These are phyloP conservation scores for Bimastos eiseni DNA, from an alignment of 2,888 invertebrate species.

Conservation along the genomic window DNA sequence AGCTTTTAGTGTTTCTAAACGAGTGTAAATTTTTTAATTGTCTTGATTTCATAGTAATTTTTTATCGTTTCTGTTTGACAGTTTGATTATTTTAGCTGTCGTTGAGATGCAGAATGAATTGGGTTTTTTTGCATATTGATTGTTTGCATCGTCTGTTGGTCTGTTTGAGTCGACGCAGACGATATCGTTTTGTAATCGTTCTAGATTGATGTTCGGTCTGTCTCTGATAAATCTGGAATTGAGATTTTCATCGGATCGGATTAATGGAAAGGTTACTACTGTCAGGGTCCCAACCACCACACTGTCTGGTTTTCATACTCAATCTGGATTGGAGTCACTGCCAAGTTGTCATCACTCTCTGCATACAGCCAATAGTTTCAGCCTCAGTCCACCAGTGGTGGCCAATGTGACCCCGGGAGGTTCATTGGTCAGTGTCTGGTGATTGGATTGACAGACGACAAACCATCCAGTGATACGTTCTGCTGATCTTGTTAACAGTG, in stretches of 20 bases:
- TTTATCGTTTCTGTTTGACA: conserved; percentile 1
- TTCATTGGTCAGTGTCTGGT: background rate
- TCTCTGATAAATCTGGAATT: background rate
- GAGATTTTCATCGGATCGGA: background rate
- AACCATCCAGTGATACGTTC: background rate
- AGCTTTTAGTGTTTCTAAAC: background rate
- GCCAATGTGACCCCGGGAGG: too few species aligned
- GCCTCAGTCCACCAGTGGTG: too few species aligned
- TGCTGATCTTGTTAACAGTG: background rate
- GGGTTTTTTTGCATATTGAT: background rate
- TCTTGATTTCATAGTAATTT: background rate
- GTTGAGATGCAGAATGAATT: background rate
- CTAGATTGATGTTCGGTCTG: background rate
- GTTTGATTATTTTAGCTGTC: background rate
- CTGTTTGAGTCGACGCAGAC: background rate
- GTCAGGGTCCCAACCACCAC: background rate
- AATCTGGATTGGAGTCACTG: background rate
- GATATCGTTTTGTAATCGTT: background rate
- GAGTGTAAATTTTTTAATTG: background rate
- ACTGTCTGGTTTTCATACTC: background rate
- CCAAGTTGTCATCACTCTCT: background rate
- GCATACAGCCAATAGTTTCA: background rate
- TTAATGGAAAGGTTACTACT: background rate
- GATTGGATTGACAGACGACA: too few species aligned
- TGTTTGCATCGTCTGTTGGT: background rate